Evolutionary conservation across 2,797 vertebrate genomes (phyloP).

Genomic region (Chloroceryle amazona): DNA sequence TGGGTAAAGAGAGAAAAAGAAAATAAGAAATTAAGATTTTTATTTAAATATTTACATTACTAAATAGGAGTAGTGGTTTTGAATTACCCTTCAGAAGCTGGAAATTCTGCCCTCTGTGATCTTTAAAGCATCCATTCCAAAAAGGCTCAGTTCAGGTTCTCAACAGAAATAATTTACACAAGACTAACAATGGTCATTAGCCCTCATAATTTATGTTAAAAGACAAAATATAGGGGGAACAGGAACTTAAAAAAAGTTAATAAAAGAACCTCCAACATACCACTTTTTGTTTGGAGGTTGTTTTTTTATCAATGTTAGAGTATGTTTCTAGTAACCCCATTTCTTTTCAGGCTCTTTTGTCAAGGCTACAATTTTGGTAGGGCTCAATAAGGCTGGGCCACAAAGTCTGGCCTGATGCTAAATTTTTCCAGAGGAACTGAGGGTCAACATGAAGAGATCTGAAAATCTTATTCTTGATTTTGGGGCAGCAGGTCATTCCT

Average conservation of each 20-base stretch:
- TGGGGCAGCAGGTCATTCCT: background rate
- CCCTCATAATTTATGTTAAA: background rate
- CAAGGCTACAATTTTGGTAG: background rate
- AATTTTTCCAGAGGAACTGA: background rate
- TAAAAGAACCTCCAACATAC: background rate
- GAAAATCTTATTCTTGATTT: background rate
- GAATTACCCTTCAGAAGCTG: background rate
- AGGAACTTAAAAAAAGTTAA: background rate
- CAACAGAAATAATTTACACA: background rate
- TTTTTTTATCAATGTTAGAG: background rate
- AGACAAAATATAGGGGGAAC: background rate
- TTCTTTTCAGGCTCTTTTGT: background rate
- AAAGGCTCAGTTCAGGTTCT: background rate
- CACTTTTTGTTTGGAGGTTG: background rate
- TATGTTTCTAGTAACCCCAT: background rate
- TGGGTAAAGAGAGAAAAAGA: background rate
- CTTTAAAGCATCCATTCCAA: background rate
- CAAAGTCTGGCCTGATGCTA: background rate
- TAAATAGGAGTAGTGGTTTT: background rate
- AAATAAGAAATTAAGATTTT: background rate
- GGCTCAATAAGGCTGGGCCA: background rate
- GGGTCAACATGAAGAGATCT: background rate
- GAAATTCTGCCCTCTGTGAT: background rate
- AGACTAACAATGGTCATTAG: background rate
- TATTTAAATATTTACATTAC: background rate